Conservation (phyloP, 2,113 vertebrate species). For the Sitta europaea region DNA sequence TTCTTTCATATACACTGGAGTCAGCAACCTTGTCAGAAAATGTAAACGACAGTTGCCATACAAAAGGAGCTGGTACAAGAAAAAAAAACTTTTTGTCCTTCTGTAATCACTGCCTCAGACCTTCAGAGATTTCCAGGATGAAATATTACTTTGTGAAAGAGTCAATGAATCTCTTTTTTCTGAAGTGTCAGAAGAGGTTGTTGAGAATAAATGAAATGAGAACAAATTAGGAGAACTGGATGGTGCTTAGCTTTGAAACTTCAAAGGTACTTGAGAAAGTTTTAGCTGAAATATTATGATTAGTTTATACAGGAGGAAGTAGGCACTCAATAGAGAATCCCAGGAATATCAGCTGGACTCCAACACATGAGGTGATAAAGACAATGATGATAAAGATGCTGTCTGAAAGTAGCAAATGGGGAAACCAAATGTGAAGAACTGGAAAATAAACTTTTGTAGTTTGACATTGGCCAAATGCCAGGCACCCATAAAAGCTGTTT, state of each 20-base stretch:
- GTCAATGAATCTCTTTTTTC: neutral
- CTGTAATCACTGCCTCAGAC: neutral
- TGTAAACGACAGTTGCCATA: neutral
- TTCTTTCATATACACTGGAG: neutral
- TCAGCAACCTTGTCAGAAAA: neutral
- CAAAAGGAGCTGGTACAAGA: neutral
- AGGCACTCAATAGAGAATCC: neutral
- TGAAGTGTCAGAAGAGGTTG: neutral
- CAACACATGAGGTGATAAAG: neutral
- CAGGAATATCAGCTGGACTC: neutral
- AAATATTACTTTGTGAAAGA: neutral
- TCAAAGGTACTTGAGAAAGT: neutral
- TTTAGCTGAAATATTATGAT: neutral
- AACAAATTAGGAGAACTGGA: neutral
- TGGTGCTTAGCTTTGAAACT: neutral
- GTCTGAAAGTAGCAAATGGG: neutral
- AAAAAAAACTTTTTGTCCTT: neutral
- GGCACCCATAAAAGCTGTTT: rapidly evolving
- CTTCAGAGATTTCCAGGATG: neutral
- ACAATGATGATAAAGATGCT: neutral
- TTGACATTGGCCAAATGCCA: neutral
- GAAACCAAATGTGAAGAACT: neutral
- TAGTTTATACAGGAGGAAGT: neutral
- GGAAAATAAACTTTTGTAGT: neutral
- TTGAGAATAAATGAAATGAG: neutral